phyloP scores from a whole-genome alignment of 2,113 vertebrate species.

The Pygathrix nemaeus region DNA sequence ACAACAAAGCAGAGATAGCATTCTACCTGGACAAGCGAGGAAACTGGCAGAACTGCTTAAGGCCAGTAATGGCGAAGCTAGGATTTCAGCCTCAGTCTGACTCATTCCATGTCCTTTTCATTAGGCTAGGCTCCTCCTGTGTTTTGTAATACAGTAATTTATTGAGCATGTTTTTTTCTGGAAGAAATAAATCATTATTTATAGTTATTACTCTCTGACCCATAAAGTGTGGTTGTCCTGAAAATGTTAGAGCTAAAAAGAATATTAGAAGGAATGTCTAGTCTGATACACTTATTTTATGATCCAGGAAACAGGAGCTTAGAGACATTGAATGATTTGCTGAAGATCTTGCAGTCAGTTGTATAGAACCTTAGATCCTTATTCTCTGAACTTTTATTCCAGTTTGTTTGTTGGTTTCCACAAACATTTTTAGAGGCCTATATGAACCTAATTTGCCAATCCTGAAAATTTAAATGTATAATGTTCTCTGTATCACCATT shows the following conservation, averaged over 20 bases:
- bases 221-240: background rate
- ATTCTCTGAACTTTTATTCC: background rate
- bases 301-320: background rate
- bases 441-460: background rate
- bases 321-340: background rate
- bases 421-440: background rate
- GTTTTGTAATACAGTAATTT: slow-evolving; percentile 32
- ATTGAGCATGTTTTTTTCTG: background rate
- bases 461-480: background rate
- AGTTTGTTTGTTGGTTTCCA: background rate
- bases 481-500: background rate
- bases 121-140: background rate
- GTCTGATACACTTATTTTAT: background rate
- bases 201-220: slow-evolving; percentile 17
- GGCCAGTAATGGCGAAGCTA: background rate
- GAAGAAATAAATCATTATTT: slow-evolving; percentile 37
- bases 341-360: background rate
- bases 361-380: background rate
- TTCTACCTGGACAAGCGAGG: background rate
- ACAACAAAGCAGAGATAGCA: background rate
- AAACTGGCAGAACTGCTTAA: background rate
- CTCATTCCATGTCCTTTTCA: background rate
- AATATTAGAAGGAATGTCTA: background rate
- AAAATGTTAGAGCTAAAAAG: background rate
- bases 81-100: background rate